Conservation (phyloP, 2,797 vertebrate species). For the Typhlichthys subterraneus region DNA sequence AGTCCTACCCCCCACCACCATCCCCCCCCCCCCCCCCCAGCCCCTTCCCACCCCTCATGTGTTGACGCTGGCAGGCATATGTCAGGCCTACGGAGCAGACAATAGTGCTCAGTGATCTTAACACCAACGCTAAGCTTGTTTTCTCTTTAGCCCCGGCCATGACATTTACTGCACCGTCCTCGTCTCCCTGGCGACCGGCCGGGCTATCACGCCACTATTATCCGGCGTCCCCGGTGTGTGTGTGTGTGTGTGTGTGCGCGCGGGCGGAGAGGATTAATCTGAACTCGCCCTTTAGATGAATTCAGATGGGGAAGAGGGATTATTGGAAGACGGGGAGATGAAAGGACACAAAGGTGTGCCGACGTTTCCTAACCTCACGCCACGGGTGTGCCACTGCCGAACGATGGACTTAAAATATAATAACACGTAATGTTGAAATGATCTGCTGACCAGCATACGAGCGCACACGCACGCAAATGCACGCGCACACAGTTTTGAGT, state of each 20-base stretch:
- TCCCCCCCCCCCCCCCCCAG: conserved; percentile 48
- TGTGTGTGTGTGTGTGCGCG: conserved; percentile 4
- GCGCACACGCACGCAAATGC: no score
- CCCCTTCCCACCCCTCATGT: no score
- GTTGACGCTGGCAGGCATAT: conserved; percentile 57
- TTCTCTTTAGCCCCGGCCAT: conserved; percentile 69
- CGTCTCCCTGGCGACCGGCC: conserved; percentile 47
- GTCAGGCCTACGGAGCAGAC: conserved; percentile 65
- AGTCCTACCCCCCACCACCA: conserved; percentile 46
- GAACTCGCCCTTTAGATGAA: conserved; percentile 48
- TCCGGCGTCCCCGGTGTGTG: conserved; percentile 34
- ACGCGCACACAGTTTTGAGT: no score
- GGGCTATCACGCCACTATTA: conserved; percentile 60
- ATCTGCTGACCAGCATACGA: no score
- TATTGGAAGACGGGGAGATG: conserved; percentile 58
- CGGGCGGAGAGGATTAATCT: conserved; percentile 56
- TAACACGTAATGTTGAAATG: no score
- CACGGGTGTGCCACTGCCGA: neutral
- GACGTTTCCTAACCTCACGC: conserved; percentile 39
- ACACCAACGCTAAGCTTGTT: conserved; percentile 65
- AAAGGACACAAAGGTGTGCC: conserved; percentile 37
- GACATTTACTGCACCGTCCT: conserved; percentile 64
- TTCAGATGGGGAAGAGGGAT: conserved; percentile 58
- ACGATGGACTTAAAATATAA: no score
- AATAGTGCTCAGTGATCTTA: conserved; percentile 61